A percentile compares a stretch with the other conserved stretches of the same genome.
Conservation (phyloP, 2,797 vertebrate genomes). For the Benthosema pterotum region DNA sequence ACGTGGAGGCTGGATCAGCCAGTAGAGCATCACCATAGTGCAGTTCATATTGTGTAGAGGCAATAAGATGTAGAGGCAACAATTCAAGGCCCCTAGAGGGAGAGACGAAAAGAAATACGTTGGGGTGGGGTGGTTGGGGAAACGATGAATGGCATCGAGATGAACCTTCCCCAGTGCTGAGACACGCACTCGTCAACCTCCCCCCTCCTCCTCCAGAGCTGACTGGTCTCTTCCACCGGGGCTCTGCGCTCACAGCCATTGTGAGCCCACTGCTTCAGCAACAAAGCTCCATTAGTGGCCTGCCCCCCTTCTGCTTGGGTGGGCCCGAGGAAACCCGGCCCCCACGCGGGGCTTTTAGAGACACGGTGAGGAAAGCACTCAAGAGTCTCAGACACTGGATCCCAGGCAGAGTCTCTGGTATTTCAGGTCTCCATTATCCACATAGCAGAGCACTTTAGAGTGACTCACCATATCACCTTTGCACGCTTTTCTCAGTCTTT, state of each 20-base stretch:
- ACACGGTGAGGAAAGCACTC: constrained; percentile 61
- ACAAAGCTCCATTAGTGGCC: constrained; percentile 78
- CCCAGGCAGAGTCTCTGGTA: constrained; percentile 17
- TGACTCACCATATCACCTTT: constrained; percentile 3
- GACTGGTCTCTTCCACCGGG: constrained; percentile 32
- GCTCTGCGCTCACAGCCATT: constrained; percentile 42
- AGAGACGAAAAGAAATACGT: constrained; percentile 3
- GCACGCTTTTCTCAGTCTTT: neutral
- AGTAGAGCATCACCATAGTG: neutral
- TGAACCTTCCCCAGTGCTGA: constrained; percentile 21
- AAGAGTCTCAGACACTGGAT: constrained; percentile 49
- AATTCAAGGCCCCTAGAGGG: constrained; percentile 12
- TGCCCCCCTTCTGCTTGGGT: constrained; percentile 64
- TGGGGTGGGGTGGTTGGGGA: too few species aligned
- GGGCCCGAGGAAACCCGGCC: constrained; percentile 48
- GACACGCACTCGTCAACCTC: constrained; percentile 23
- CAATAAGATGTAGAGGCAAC: constrained; percentile 7
- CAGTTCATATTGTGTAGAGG: constrained; percentile 11
- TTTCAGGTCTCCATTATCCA: constrained; percentile 48
- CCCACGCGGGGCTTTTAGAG: constrained; percentile 58
- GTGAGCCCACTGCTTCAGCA: constrained; percentile 40
- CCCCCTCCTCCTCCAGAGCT: constrained; percentile 8
- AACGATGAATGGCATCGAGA: neutral
- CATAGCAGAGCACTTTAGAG: constrained; percentile 31
- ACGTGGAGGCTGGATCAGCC: constrained; percentile 5